phyloP scores from a whole-genome alignment of 2,797 vertebrate genomes.

The Xyrichtys novacula region DNA sequence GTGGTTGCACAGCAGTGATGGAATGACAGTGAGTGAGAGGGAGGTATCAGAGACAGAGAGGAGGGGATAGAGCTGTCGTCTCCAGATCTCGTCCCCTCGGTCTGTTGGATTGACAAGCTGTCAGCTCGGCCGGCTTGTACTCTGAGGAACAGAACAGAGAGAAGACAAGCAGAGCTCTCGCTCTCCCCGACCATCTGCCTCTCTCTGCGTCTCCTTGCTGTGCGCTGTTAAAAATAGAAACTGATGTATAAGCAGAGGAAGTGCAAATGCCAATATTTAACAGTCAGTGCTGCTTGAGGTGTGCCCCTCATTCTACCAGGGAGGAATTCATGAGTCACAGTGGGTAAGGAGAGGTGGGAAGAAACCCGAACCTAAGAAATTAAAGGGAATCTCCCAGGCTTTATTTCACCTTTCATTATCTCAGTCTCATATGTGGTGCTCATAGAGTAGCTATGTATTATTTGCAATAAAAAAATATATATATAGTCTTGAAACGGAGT shows the following conservation, averaged over 20 bases:
- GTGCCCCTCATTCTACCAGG: background rate
- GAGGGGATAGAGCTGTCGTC: slow-evolving; percentile 79
- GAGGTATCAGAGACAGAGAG: slow-evolving; percentile 26
- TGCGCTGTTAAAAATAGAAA: slow-evolving; percentile 17
- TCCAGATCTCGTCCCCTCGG: slow-evolving; percentile 54
- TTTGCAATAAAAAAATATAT: too few species aligned
- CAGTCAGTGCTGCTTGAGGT: background rate
- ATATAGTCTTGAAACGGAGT: too few species aligned
- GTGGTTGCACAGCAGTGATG: slow-evolving; percentile 82
- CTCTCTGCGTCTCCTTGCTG: slow-evolving; percentile 23
- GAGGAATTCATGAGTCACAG: slow-evolving; percentile 5
- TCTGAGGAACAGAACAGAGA: slow-evolving; percentile 88
- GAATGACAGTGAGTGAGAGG: slow-evolving; percentile 54
- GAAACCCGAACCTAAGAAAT: too few species aligned
- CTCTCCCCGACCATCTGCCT: slow-evolving; percentile 63
- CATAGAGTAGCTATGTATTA: too few species aligned
- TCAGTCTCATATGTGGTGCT: too few species aligned
- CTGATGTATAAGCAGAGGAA: slow-evolving; percentile 30
- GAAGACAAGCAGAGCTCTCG: slow-evolving; percentile 80
- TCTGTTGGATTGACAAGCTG: slow-evolving; percentile 79
- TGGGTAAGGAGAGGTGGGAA: background rate
- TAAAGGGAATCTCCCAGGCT: too few species aligned
- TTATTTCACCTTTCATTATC: too few species aligned
- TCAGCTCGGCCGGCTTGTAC: slow-evolving; percentile 66
- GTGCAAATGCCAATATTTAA: slow-evolving; percentile 14